Evolutionary conservation across 1,140 invertebrate species (phyloP).

Genomic region (Eulimnadia texana): DNA sequence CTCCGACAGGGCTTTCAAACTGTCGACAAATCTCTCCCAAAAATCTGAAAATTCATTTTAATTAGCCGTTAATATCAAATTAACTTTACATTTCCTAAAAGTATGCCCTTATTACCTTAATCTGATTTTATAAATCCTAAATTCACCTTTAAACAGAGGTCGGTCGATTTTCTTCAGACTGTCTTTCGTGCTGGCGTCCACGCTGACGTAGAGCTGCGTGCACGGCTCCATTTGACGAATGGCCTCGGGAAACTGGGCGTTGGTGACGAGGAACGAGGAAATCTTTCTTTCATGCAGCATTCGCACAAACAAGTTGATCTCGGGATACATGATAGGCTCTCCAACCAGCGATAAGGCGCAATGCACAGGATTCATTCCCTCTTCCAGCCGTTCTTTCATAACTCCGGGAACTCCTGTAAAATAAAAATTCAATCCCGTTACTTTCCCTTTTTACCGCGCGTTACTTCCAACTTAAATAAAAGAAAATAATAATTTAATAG

Average conservation of each 20-base stretch:
- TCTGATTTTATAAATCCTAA: not conserved
- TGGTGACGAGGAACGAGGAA: conserved; percentile 46
- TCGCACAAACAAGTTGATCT: conserved; percentile 42
- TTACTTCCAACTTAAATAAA: not conserved
- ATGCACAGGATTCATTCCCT: conserved; percentile 37
- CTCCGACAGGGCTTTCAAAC: conserved; percentile 36
- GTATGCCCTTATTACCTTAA: too few species aligned
- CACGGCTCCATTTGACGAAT: conserved; percentile 40
- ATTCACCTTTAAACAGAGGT: conserved; percentile 35
- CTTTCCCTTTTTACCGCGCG: not conserved
- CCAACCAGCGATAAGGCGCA: conserved; percentile 50
- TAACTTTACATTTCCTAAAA: not conserved
- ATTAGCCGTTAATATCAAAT: not conserved
- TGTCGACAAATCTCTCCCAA: conserved; percentile 44
- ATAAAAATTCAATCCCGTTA: not conserved
- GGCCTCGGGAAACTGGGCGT: conserved; percentile 48
- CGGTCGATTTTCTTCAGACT: conserved; percentile 47
- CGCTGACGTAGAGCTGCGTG: conserved; percentile 48
- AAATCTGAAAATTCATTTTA: conserved; percentile 30
- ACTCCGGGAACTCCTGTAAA: conserved; percentile 45
- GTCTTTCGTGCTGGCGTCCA: conserved; percentile 47
- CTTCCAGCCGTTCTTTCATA: conserved; percentile 34
- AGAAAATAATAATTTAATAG: not conserved
- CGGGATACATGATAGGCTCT: conserved; percentile 52
- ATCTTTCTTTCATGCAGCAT: conserved; percentile 39